Conservation (phyloP, 2,797 vertebrate species). For the Channallabes apus region DNA sequence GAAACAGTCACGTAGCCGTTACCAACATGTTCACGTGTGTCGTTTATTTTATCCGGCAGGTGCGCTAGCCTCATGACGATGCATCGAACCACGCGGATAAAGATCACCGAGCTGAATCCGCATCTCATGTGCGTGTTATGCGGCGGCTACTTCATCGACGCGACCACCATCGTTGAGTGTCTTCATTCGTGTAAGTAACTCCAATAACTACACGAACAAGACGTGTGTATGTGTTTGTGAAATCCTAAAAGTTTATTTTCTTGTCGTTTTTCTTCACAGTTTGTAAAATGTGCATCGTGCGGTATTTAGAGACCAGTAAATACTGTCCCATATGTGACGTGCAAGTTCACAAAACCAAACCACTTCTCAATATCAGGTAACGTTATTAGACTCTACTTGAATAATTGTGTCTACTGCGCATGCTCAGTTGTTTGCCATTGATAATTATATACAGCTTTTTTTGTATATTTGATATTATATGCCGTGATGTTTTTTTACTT, state of each 20-base stretch:
- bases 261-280: conserved; percentile 69
- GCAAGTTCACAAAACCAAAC: conserved; percentile 99
- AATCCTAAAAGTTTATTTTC: not conserved
- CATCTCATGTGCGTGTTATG: conserved; percentile 98
- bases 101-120: conserved; percentile 98
- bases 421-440: not conserved
- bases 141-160: conserved; percentile 98
- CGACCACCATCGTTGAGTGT: conserved; percentile 98
- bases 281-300: conserved; percentile 98
- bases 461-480: too few species aligned
- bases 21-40: not conserved
- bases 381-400: not conserved
- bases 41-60: conserved; percentile 30
- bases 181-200: conserved; percentile 93
- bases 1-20: not conserved
- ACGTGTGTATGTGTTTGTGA: too few species aligned
- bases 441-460: not conserved
- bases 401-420: not conserved
- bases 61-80: conserved; percentile 70
- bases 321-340: conserved; percentile 99
- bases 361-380: conserved; percentile 97
- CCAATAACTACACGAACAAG: not conserved
- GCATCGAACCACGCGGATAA: conserved; percentile 98
- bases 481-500: not conserved
- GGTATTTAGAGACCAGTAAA: conserved; percentile 98